Base-by-base conservation (phyloP, 2,888 invertebrate species). In the Drosophila merina region DNA sequence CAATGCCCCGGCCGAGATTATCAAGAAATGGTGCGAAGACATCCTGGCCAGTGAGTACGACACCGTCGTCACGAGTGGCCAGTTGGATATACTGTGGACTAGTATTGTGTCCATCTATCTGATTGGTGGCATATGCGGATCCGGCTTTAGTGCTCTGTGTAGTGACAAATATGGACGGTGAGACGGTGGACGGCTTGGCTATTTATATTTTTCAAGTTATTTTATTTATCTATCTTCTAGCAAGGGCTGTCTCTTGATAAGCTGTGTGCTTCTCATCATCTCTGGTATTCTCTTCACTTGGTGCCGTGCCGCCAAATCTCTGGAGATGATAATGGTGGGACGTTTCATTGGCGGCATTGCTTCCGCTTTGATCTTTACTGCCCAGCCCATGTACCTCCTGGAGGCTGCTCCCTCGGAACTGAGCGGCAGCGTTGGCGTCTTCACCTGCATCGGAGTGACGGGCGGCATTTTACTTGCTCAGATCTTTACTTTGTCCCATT, bases 381-480 rank as follows among this genome's bases (percentile, higher is more conserved):
- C 97, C 62, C 95, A 97, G 72, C 97, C 98, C 0, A 96, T 97
- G 95, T 98, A 98, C 91, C 92, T 98, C 88, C 94, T 96, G 7
- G 98, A 98, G 92, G 92, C 97, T 72, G 95, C 97, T 0, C 97
- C 98, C 0, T 78, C 94, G 1, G 92, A 92, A 25, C 92, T 97
- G 20, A 93, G 96, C 28, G 97, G 97, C 12, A 94, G 96, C 7
- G 93, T 96, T 89, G 98, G 97, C 3, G 96, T 96, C 2, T 93
- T 96, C 6, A 67, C 94, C 96, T 81, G 96, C 95, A 88, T 90
- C n/a, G 91, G 90, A 0, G 76, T 91, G 3, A 91, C 91, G 0
- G 87, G 60, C 0, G 91, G 91, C 26, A 89, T 91, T 12, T 76
- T 90, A n/a, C 77, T 91, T 4, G 84, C 86, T 1, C 91, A 91